A percentile compares a stretch with the other conserved stretches of the same genome.
Conservation (phyloP, 2,888 invertebrate genomes). For the Antheraea assamensis region DNA sequence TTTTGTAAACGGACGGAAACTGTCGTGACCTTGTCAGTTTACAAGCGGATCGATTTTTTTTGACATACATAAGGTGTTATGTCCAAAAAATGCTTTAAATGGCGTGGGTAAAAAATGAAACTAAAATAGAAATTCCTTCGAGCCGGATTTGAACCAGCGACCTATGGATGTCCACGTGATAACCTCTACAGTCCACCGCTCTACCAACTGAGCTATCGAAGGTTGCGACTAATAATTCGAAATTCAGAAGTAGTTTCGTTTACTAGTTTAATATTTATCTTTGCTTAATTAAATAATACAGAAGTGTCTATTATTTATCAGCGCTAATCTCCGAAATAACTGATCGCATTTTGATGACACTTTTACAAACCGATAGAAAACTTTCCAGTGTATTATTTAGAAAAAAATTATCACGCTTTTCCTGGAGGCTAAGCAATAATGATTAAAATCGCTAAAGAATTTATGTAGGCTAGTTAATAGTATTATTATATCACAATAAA, state of each 20-base stretch:
- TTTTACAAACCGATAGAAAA: too few relatives aligned
- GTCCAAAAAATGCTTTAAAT: not conserved
- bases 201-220: slow-evolving; percentile 84
- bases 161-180: slow-evolving; percentile 75
- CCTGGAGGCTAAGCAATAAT: too few relatives aligned
- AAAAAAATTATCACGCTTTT: too few relatives aligned
- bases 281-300: not conserved
- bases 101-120: not conserved
- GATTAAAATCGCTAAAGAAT: too few relatives aligned
- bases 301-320: not conserved
- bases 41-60: not conserved
- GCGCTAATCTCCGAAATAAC: too few relatives aligned
- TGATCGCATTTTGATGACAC: too few relatives aligned
- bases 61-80: not conserved
- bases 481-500: too few relatives aligned
- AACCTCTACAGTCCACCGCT: slow-evolving; percentile 80
- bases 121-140: slow-evolving; percentile 67
- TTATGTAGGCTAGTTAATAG: too few relatives aligned
- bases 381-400: too few relatives aligned
- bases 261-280: not conserved
- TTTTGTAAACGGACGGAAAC: slow-evolving; percentile 24
- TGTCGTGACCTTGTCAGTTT: slow-evolving; percentile 22
- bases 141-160: slow-evolving; percentile 85
- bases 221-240: slow-evolving; percentile 29
- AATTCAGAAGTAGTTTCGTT: slow-evolving; percentile 24